phyloP scores from a whole-genome alignment of 2,797 vertebrate species.

The Hylomyscus alleni region DNA sequence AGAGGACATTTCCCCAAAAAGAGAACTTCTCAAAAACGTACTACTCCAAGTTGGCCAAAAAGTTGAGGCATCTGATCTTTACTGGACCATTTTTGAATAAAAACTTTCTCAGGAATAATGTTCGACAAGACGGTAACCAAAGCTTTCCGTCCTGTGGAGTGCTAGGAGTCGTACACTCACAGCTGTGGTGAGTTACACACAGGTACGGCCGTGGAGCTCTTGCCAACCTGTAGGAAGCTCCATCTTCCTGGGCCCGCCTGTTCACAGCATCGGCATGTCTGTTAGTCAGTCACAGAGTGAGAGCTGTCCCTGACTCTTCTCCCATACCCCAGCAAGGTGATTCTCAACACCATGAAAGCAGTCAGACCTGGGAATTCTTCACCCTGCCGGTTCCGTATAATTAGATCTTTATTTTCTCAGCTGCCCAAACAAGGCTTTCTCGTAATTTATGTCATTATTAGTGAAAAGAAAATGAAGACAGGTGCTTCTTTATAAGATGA shows the following conservation, averaged over 20 bases:
- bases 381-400: neutral
- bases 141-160: neutral
- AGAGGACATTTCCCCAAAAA: conserved; percentile 58
- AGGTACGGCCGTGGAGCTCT: neutral
- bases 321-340: neutral
- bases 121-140: neutral
- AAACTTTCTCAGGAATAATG: conserved; percentile 8
- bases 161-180: neutral
- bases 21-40: conserved; percentile 7
- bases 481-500: conserved; percentile 51
- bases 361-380: neutral
- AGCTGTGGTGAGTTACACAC: neutral
- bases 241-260: neutral
- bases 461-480: conserved; percentile 44
- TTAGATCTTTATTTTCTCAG: conserved; percentile 64
- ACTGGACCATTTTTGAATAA: neutral
- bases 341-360: conserved; percentile 3
- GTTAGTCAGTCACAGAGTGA: neutral
- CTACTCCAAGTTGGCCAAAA: neutral
- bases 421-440: neutral
- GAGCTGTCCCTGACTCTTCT: neutral
- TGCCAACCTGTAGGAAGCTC: neutral
- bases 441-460: conserved; percentile 55
- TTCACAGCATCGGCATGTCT: neutral
- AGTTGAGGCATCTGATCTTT: neutral